These are phyloP conservation scores for Archivesica marissinica DNA, from an alignment of 1,140 invertebrate genomes.

Conservation along the genomic window DNA sequence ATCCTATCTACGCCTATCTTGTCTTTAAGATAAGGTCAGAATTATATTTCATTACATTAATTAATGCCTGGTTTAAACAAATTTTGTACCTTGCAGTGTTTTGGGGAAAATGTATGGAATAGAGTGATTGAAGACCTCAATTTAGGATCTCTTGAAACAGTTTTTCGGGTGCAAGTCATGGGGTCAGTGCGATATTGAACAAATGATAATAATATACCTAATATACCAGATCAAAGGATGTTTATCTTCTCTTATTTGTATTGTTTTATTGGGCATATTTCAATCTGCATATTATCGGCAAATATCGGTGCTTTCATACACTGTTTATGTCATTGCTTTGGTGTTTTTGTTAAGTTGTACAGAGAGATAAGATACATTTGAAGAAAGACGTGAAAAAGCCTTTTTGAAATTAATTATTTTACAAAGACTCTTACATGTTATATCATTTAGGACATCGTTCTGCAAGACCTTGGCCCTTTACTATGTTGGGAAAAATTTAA, in stretches of 20 bases:
- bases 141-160: conserved; percentile 6
- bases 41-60: conserved; percentile 10
- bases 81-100: not conserved
- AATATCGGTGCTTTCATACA: not conserved
- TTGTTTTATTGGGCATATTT: conserved; percentile 14
- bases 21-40: not conserved
- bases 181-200: conserved; percentile 4
- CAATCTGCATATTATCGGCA: not conserved
- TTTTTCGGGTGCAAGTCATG: conserved; percentile 14
- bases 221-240: not conserved
- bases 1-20: not conserved
- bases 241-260: conserved; percentile 45
- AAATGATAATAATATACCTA: conserved; percentile 6
- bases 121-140: not conserved
- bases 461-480: not conserved
- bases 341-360: not conserved
- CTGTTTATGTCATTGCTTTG: not conserved
- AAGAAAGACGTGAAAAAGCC: not conserved
- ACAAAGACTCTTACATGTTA: not conserved
- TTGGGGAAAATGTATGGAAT: conserved; percentile 8
- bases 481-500: too few species aligned
- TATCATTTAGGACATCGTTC: not conserved
- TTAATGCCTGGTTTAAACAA: not conserved
- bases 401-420: not conserved
- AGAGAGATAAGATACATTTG: not conserved